Base-by-base conservation (phyloP, 2,113 vertebrate species). In the Telmatochromis sp. region DNA sequence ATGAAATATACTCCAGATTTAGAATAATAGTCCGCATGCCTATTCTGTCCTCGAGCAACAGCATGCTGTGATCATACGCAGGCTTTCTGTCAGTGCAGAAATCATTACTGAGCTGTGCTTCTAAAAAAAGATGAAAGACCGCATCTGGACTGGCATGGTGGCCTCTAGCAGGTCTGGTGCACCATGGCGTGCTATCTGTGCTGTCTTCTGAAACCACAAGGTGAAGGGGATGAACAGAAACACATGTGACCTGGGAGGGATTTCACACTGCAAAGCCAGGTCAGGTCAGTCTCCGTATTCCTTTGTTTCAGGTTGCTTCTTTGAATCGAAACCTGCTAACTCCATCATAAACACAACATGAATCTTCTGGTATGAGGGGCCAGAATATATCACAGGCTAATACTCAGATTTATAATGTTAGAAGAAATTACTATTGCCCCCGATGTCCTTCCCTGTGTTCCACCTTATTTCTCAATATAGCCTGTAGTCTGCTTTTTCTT, bases 211-310 rank as follows among this genome's bases (percentile, higher is more conserved):
- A 88, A 93, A 95, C 86, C 94, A 94, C 89, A 85, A 95, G 94
- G 95, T 94, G 93, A 87, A 84, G 85, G 82, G 65, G 87, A 92
- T 94, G 91, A 96, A 93, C 90, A 93, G 83, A 96, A 96, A 91
- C 95, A 96, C 91, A 94, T 96, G 95, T 94, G 93, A 94, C 95
- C 95, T 85, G 86, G 82, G 90, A 90, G 93, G 90, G 91, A 95
- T 96, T 95, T 96, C 91, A 94, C 95, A 94, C 95, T 81, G 58
- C 87, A 70, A 85, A 90, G 90, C 87, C 78, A 42, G 93, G 92
- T 90, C 92, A 93, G 95, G 92, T 93, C 93, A 89, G 19, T 80
- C 89, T 93, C 88, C 89, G 28, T 95, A 90, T 87, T 88, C 88
- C 90, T 93, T 83, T 90, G 88, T 93, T 93, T 87, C 84, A 53